phyloP scores from a whole-genome alignment of 2,888 invertebrate species.

The Eristalinus sepulchralis region DNA sequence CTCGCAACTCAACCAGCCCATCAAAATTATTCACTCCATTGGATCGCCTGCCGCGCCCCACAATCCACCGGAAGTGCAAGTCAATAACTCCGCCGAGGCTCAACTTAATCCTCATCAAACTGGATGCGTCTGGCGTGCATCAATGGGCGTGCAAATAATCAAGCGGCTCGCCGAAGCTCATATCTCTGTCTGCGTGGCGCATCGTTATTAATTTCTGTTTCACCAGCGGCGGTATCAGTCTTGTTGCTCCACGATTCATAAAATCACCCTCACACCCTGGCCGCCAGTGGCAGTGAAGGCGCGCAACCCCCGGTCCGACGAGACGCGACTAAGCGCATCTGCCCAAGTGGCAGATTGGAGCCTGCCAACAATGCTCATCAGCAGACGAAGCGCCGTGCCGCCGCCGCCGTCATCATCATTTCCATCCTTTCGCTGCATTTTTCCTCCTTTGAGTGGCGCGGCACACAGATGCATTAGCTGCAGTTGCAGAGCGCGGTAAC shows the following conservation, averaged over 20 bases:
- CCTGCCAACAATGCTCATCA: constrained; percentile 26
- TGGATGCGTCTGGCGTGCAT: constrained; percentile 31
- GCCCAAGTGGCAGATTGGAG: constrained; percentile 65
- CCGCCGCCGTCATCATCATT: constrained; percentile 2
- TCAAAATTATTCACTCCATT: constrained; percentile 36
- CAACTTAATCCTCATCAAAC: constrained; percentile 41
- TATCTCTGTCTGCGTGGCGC: constrained; percentile 52
- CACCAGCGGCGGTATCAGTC: constrained; percentile 46
- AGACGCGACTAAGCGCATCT: constrained; percentile 44
- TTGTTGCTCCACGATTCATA: constrained; percentile 60
- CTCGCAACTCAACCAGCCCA: neutral
- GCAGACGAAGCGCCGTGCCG: constrained; percentile 44
- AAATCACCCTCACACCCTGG: constrained; percentile 36
- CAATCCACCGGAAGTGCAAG: constrained; percentile 46
- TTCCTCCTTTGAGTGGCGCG: neutral
- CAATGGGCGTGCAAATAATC: constrained; percentile 66
- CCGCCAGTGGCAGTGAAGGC: constrained; percentile 32
- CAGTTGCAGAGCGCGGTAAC: constrained; percentile 26
- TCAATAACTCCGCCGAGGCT: constrained; percentile 19
- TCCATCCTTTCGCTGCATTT: constrained; percentile 13
- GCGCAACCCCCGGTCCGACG: constrained; percentile 10
- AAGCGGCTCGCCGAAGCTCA: constrained; percentile 16
- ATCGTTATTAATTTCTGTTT: constrained; percentile 20
- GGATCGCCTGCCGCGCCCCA: constrained; percentile 3
- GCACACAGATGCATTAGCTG: constrained; percentile 16